phyloP scores from a whole-genome alignment of 2,113 vertebrate species.

The Spizaetus ornatus region DNA sequence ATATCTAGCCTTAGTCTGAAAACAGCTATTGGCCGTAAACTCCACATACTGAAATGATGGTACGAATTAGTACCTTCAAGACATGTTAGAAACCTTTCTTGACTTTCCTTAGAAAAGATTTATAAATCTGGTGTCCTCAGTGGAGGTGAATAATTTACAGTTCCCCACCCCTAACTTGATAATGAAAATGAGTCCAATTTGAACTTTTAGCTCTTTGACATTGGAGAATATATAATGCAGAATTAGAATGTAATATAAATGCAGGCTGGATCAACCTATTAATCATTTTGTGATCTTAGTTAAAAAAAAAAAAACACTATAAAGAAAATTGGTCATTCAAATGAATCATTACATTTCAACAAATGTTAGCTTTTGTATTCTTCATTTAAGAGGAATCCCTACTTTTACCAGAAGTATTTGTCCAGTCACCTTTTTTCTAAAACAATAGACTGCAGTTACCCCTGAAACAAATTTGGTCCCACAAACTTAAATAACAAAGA shows the following conservation, averaged over 20 bases:
- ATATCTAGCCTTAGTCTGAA: background rate
- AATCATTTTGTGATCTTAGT: conserved; percentile 32
- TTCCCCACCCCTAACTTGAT: conserved; percentile 24
- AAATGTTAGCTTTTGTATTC: conserved; percentile 45
- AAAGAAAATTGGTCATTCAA: conserved; percentile 53
- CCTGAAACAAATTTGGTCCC: background rate
- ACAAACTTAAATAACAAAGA: background rate
- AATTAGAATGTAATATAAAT: conserved; percentile 36
- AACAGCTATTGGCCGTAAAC: background rate
- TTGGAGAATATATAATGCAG: conserved; percentile 7
- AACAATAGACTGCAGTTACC: background rate
- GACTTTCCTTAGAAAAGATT: conserved; percentile 9
- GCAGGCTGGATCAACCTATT: conserved; percentile 33
- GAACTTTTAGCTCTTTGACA: conserved; percentile 37
- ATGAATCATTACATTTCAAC: conserved; percentile 55
- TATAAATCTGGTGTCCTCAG: conserved; percentile 22
- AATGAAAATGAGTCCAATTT: conserved; percentile 50
- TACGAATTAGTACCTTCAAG: background rate
- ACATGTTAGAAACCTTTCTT: background rate
- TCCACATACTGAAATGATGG: background rate
- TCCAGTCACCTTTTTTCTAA: background rate
- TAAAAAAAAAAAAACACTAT: background rate
- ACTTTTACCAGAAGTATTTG: background rate
- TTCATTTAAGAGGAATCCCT: background rate
- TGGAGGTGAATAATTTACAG: conserved; percentile 39